Conservation (phyloP, 2,113 vertebrate genomes). For the Corydoras sp. region DNA sequence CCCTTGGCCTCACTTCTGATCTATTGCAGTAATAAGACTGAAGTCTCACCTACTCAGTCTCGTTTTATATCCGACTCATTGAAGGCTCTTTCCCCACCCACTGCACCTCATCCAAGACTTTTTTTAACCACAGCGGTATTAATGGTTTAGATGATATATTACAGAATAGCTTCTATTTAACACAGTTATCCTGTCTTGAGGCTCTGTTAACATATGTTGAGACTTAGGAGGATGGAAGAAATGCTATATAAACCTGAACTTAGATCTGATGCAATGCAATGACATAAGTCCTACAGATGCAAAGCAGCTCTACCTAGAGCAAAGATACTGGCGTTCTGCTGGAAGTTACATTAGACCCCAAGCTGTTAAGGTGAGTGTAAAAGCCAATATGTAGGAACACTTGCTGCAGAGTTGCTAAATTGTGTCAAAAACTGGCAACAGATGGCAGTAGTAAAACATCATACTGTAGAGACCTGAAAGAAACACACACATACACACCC, state of each 20-base stretch:
- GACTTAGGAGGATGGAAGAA: background rate
- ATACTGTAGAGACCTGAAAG: constrained; percentile 4
- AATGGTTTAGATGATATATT: constrained; percentile 16
- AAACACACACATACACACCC: too few species aligned
- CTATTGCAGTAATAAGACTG: constrained; percentile 26
- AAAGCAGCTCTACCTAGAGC: constrained; percentile 1
- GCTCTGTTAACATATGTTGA: background rate
- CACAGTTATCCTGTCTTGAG: background rate
- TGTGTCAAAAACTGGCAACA: constrained; percentile 68
- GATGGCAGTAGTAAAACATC: constrained; percentile 85
- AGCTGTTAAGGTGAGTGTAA: background rate
- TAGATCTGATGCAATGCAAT: constrained; percentile 50
- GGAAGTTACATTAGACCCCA: constrained; percentile 2
- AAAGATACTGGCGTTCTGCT: constrained; percentile 3
- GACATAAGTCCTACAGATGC: constrained; percentile 48
- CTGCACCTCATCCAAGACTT: background rate
- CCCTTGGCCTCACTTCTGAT: constrained; percentile 19
- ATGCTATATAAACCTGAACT: constrained; percentile 20
- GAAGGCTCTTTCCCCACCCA: constrained; percentile 12
- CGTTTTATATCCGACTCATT: constrained; percentile 10
- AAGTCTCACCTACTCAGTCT: constrained; percentile 6
- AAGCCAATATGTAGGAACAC: too few species aligned
- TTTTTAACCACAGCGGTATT: background rate
- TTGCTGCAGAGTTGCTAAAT: constrained; percentile 19
- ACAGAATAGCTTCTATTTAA: background rate